Conservation (phyloP, 2,888 invertebrate genomes). For the Chymomyza procnemis region DNA sequence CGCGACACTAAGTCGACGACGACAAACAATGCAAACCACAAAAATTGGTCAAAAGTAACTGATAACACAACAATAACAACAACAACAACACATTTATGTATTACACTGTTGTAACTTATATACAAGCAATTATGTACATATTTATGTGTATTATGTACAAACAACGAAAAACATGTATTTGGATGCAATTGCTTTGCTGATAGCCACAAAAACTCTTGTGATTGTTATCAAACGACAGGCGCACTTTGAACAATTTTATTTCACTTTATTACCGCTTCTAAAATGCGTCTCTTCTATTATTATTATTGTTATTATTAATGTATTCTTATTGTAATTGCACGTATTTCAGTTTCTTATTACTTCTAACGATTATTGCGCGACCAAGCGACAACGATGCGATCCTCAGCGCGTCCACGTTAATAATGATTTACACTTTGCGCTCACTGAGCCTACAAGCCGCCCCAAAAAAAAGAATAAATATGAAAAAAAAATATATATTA, state of each 20-base stretch:
- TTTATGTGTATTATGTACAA: not conserved
- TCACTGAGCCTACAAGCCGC: not conserved
- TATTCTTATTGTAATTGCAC: not conserved
- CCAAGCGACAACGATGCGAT: not conserved
- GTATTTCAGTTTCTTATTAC: not conserved
- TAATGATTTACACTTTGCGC: not conserved
- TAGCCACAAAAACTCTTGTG: not conserved
- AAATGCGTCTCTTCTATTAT: too few relatives aligned
- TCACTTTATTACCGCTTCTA: not conserved
- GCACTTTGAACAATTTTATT: not conserved
- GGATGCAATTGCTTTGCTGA: not conserved
- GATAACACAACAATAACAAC: too few relatives aligned
- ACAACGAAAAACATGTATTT: not conserved
- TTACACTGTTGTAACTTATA: conserved; percentile 13
- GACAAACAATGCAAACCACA: conserved; percentile 49
- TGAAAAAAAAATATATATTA: conserved; percentile 37
- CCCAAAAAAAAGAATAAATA: not conserved
- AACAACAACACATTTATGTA: conserved; percentile 12
- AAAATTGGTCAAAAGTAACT: conserved; percentile 53
- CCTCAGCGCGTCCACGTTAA: not conserved
- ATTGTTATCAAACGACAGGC: not conserved
- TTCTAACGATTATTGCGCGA: not conserved
- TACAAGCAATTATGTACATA: conserved; percentile 4
- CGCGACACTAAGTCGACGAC: not conserved
- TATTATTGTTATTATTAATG: too few relatives aligned